A percentile compares a stretch with the other conserved stretches of the same genome.
phyloP scores from a whole-genome alignment of 2,113 vertebrate genomes.

The Ahaetulla prasina region DNA sequence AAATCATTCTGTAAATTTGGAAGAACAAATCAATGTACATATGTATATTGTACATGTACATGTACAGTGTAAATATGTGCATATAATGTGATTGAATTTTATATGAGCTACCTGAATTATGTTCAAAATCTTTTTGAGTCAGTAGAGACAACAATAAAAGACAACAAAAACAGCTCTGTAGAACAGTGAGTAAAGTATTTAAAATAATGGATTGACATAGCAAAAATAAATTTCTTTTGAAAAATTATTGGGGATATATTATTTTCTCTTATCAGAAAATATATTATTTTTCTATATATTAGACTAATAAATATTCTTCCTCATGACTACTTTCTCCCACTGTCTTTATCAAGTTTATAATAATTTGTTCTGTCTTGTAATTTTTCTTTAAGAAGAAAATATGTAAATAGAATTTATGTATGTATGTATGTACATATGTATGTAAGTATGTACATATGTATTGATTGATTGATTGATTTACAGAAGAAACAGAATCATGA shows the following conservation, averaged over 20 bases:
- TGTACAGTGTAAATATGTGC: too few relatives aligned
- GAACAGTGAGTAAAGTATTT: neutral
- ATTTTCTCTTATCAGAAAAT: accelerated
- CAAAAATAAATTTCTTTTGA: neutral
- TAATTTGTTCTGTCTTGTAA: neutral
- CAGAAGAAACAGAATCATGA: neutral
- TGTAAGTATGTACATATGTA: too few relatives aligned
- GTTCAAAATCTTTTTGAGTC: neutral
- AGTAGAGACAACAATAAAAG: neutral
- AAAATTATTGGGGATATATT: neutral
- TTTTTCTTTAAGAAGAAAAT: neutral
- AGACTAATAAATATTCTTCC: neutral
- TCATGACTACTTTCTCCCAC: neutral
- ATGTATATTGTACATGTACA: too few relatives aligned
- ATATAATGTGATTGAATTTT: neutral
- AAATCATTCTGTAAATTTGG: neutral
- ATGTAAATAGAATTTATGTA: neutral
- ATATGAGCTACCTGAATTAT: neutral
- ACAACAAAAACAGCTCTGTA: neutral
- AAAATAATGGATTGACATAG: neutral
- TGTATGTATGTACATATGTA: too few relatives aligned
- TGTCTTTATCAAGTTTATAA: too few relatives aligned
- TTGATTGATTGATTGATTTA: neutral
- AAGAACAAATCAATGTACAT: neutral
- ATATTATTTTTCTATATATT: neutral